A percentile compares a stretch with the other conserved stretches of the same genome.
Conservation (phyloP, 2,797 vertebrate species). For the Epinephelus malabaricus region DNA sequence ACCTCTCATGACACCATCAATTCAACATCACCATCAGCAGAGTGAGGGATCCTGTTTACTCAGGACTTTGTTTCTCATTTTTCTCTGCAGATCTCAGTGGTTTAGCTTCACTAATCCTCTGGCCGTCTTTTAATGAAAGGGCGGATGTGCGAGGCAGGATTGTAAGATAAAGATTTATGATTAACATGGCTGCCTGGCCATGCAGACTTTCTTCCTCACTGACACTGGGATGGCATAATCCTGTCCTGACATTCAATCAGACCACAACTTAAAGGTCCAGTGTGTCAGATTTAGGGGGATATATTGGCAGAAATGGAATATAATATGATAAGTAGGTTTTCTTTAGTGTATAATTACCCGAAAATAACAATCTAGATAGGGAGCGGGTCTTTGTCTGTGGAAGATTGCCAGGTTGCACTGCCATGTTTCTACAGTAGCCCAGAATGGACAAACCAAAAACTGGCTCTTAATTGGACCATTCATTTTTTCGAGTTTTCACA, state of each 20-base stretch:
- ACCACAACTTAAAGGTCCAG: conserved; percentile 37
- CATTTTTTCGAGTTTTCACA: too few relatives aligned
- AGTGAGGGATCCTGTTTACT: conserved; percentile 31
- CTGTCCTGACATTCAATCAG: conserved; percentile 64
- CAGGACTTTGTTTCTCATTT: conserved; percentile 59
- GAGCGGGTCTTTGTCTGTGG: too few relatives aligned
- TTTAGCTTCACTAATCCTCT: conserved; percentile 82
- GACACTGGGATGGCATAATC: conserved; percentile 76
- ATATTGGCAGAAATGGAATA: too few relatives aligned
- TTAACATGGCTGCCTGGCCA: conserved; percentile 81
- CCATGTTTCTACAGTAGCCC: too few relatives aligned
- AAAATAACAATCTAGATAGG: too few relatives aligned
- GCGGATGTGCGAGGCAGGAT: conserved; percentile 76
- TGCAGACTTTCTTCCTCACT: conserved; percentile 70
- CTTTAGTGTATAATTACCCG: too few relatives aligned
- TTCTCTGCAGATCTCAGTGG: conserved; percentile 62
- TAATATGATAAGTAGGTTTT: too few relatives aligned
- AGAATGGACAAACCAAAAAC: too few relatives aligned
- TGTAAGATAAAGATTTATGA: conserved; percentile 87
- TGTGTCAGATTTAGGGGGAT: too few relatives aligned
- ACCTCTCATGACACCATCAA: neutral
- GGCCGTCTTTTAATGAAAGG: conserved; percentile 80
- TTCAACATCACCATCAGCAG: conserved; percentile 10
- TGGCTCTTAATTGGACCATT: too few relatives aligned
- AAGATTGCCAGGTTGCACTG: too few relatives aligned